phyloP scores from a whole-genome alignment of 2,888 invertebrate species.

The Trisateles emortualis region DNA sequence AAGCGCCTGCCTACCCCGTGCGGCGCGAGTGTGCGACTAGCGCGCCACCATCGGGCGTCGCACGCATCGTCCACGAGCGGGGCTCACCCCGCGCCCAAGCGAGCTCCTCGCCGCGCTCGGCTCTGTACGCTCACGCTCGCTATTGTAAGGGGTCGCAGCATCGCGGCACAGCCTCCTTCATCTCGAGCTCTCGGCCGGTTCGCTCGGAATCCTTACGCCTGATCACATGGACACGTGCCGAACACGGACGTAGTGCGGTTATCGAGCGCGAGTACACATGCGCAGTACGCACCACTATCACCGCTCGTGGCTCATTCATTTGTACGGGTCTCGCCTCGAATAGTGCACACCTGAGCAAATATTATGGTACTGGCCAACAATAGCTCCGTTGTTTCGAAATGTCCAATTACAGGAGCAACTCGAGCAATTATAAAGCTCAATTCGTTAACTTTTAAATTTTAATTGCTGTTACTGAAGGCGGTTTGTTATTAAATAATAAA shows the following conservation, averaged over 20 bases:
- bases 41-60: slow-evolving; percentile 58
- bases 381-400: slow-evolving; percentile 70
- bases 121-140: slow-evolving; percentile 33
- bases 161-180: slow-evolving; percentile 74
- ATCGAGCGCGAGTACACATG: slow-evolving; percentile 83
- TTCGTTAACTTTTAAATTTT: slow-evolving; percentile 25
- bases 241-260: slow-evolving; percentile 77
- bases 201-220: slow-evolving; percentile 54
- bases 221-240: slow-evolving; percentile 74
- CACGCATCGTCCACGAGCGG: slow-evolving; percentile 54
- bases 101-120: slow-evolving; percentile 40
- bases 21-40: slow-evolving; percentile 78
- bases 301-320: slow-evolving; percentile 75
- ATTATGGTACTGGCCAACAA: slow-evolving; percentile 73
- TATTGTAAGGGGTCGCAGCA: slow-evolving; percentile 36
- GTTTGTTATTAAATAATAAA: too few relatives aligned
- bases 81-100: slow-evolving; percentile 56
- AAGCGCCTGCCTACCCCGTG: slow-evolving; percentile 65
- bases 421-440: slow-evolving; percentile 29
- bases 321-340: slow-evolving; percentile 62
- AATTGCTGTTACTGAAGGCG: slow-evolving; percentile 9
- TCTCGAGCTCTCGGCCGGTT: slow-evolving; percentile 59
- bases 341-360: slow-evolving; percentile 82
- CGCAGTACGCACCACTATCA: slow-evolving; percentile 64
- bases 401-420: slow-evolving; percentile 58